A percentile compares a stretch with the other conserved stretches of the same genome.
These are phyloP conservation scores for Sphinx pinastri DNA, from an alignment of 2,888 invertebrate genomes.

Conservation along the genomic window DNA sequence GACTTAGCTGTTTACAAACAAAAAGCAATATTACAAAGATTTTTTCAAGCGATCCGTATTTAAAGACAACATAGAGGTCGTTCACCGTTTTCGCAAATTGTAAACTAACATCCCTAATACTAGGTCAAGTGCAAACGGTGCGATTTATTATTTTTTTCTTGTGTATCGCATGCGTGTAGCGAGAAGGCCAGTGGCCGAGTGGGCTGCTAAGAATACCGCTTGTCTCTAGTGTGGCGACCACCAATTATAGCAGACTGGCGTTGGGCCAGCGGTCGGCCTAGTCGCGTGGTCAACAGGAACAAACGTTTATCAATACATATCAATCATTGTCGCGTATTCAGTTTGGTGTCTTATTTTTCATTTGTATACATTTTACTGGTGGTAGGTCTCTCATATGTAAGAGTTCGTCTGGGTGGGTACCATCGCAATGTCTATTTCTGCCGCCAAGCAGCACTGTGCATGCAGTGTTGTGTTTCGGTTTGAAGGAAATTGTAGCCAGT, in stretches of 20 bases:
- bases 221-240: constrained; percentile 86
- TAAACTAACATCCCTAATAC: constrained; percentile 57
- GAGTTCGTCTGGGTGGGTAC: too few species aligned
- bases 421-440: too few species aligned
- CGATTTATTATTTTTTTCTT: constrained; percentile 61
- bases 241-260: constrained; percentile 95
- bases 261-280: constrained; percentile 85
- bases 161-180: constrained; percentile 58
- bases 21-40: constrained; percentile 12
- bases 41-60: constrained; percentile 35
- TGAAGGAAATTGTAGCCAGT: too few species aligned
- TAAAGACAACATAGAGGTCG: constrained; percentile 49
- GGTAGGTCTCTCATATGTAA: too few species aligned
- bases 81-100: constrained; percentile 47
- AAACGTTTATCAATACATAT: constrained; percentile 68
- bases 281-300: constrained; percentile 69
- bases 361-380: too few species aligned
- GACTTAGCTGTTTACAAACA: background rate
- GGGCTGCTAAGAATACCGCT: constrained; percentile 89
- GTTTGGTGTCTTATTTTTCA: constrained; percentile 39
- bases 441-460: too few species aligned
- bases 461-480: too few species aligned
- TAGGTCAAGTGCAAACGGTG: constrained; percentile 79
- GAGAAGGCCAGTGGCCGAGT: constrained; percentile 81
- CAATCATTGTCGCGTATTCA: constrained; percentile 58